Evolutionary conservation across 1,140 invertebrate genomes (phyloP), one percentile per base, ranked within the genome.

Genomic region (Cydia amplana): DNA sequence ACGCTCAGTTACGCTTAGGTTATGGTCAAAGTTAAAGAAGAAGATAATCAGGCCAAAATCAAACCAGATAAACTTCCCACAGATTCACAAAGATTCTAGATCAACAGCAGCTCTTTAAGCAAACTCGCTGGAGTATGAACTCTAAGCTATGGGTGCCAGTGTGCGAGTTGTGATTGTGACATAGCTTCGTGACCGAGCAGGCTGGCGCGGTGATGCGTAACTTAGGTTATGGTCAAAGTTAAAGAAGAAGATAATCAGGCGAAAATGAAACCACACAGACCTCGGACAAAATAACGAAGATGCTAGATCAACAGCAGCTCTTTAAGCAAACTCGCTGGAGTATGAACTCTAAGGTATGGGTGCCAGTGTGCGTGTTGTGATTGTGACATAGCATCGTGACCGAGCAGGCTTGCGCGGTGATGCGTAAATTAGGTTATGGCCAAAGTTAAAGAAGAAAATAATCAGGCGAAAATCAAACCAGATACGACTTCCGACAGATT

Each of bases 131-230:
- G 64, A 36, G 23, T 36, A 67, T n/a, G 43, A 46, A 46, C 43
- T 46, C 12, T 40, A 40, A 14, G 43, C 43, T 16, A 4, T 46
- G 43, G 43, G 43, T 46, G 14, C 12, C 2, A 16, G 43, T 4
- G 43, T 46, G 43, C 14, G 46, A 72, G 32, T 10, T 32, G 36
- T n/a, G 51, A 70, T 77, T 77, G 67, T 40, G 64, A 77, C 74
- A 77, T 77, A 36, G 75, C 77, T 67, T 73, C 73, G 74, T 77
- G 73, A 77, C 72, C 36, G 76, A 77, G 73, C 76, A 43, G 25
- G 23, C 67, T 79, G 75, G 67, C 43, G 74, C 78, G 75, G 23
- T 78, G 43, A 76, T 46, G 76, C 78, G 80, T 63, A 81, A 81
- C 78, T 73, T 18, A 32, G 49, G 9, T 49, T 28, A n/a, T 76